Conservation (phyloP, 2,797 vertebrate genomes). For the Rhyacichthys aspro region DNA sequence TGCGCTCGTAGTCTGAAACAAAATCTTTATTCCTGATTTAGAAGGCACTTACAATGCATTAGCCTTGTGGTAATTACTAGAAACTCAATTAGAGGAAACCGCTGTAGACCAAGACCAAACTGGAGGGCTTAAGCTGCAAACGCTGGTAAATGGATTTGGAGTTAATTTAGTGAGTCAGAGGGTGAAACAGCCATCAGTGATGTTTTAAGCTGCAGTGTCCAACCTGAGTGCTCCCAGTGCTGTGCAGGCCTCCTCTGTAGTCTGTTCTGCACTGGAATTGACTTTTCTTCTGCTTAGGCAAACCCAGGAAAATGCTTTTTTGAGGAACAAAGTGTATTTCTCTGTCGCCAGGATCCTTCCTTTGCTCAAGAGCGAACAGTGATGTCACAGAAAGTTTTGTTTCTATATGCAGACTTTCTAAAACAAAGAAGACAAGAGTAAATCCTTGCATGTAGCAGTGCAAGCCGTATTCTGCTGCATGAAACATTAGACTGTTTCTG, state of each 20-base stretch:
- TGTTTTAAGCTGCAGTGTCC: constrained; percentile 71
- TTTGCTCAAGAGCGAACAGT: too few species aligned
- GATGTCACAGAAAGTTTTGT: too few species aligned
- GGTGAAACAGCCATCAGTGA: constrained; percentile 76
- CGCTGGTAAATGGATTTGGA: constrained; percentile 77
- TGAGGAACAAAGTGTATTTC: constrained; percentile 51
- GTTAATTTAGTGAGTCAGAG: constrained; percentile 80
- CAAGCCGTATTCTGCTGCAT: too few species aligned
- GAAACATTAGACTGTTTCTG: too few species aligned
- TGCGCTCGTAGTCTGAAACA: constrained; percentile 71
- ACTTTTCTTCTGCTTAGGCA: too few species aligned
- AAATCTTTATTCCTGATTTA: constrained; percentile 84
- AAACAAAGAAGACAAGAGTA: too few species aligned
- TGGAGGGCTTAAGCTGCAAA: constrained; percentile 76
- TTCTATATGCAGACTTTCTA: too few species aligned
- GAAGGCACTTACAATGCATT: constrained; percentile 81
- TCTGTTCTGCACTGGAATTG: constrained; percentile 51
- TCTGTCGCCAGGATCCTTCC: not conserved
- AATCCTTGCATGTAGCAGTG: too few species aligned
- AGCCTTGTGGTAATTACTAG: constrained; percentile 81
- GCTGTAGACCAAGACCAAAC: constrained; percentile 76
- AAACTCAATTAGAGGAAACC: constrained; percentile 82
- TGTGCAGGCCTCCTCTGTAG: constrained; percentile 42
- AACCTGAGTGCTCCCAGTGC: constrained; percentile 58
- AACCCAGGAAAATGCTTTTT: too few species aligned